These are phyloP conservation scores for Nesidiocoris tenuis DNA, from an alignment of 2,888 invertebrate species.

Conservation along the genomic window DNA sequence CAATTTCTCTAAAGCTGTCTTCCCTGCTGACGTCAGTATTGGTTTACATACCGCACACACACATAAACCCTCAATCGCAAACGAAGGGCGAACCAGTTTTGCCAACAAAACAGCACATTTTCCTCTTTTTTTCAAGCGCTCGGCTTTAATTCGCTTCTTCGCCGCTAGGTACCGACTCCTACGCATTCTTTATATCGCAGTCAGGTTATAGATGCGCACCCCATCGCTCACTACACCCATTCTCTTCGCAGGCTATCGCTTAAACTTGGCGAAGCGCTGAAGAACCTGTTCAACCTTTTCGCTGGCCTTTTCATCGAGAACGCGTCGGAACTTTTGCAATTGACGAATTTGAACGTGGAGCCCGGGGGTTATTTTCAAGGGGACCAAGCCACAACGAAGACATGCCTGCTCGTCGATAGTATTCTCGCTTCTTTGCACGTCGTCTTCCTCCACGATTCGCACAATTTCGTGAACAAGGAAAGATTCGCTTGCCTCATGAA, in stretches of 20 bases:
- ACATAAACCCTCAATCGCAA: no score
- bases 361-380: constrained; percentile 37
- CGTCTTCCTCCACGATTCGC: constrained; percentile 79
- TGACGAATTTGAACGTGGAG: constrained; percentile 24
- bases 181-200: no score
- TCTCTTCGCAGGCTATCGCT: constrained; percentile 59
- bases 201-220: no score
- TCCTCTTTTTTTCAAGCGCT: no score
- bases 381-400: constrained; percentile 58
- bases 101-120: no score
- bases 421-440: constrained; percentile 73
- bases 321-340: constrained; percentile 66
- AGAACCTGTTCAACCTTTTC: constrained; percentile 86
- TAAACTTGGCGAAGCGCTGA: constrained; percentile 76
- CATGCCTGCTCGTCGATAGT: constrained; percentile 65
- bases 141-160: no score
- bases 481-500: constrained; percentile 81
- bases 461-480: constrained; percentile 80
- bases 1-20: no score
- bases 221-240: no score
- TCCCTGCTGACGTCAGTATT: no score
- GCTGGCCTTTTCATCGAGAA: constrained; percentile 82
- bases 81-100: no score
- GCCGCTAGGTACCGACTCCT: no score
- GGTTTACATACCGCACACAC: no score